Conservation (phyloP, 2,888 invertebrate species). For the Epinotia demarniana region DNA sequence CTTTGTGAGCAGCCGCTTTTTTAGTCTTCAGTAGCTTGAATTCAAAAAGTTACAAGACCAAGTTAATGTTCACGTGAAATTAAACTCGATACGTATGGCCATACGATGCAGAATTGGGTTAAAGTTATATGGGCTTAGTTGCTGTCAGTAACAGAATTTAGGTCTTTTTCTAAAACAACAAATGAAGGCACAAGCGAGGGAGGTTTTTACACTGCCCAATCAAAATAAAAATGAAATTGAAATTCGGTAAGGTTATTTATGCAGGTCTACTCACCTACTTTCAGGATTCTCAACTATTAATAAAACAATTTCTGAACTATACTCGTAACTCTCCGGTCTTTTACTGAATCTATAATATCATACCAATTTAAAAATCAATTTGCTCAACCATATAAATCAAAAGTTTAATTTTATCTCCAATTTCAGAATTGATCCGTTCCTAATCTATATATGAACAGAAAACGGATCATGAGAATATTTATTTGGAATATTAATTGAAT, state of each 20-base stretch:
- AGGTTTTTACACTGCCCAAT: not conserved
- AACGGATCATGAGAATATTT: constrained; percentile 1
- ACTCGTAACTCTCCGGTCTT: not conserved
- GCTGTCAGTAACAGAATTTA: constrained; percentile 1
- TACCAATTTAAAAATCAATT: not conserved
- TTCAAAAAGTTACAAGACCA: not conserved
- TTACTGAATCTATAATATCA: not conserved
- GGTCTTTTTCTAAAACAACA: constrained; percentile 1
- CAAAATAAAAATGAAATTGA: not conserved
- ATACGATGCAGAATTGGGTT: not conserved
- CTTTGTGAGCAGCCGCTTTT: constrained; percentile 2
- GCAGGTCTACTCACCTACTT: not conserved
- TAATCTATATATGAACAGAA: not conserved
- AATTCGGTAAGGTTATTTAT: not conserved
- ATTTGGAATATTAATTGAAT: constrained; percentile 23
- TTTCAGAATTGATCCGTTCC: not conserved
- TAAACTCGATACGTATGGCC: not conserved
- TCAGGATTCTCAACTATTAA: too few species aligned
- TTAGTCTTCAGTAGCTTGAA: not conserved
- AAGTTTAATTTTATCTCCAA: constrained; percentile 21
- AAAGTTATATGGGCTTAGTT: not conserved
- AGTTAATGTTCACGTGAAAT: not conserved
- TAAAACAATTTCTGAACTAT: too few species aligned
- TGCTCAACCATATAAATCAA: constrained; percentile 3
- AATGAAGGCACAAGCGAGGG: not conserved